Base-by-base conservation (phyloP, 2,888 invertebrate genomes). In the Miltochrista miniata region DNA sequence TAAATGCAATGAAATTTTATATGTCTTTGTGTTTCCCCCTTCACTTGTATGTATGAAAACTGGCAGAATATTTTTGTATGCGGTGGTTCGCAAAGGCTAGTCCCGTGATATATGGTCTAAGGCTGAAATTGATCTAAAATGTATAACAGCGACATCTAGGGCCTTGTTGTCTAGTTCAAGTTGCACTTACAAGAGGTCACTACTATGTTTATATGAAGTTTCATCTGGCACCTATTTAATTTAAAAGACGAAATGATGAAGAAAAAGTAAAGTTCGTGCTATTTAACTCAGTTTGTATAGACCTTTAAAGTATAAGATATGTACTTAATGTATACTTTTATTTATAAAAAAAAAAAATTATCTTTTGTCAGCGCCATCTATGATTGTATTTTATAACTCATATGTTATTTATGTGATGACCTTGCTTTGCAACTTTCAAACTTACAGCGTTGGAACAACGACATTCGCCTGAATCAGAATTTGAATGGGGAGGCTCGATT, bases 361-460 rank as follows among this genome's bases (percentile, higher is more conserved):
- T n/a, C 18, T 24, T 2, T 24, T 2, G 42, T 1, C 15, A 77
- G 62, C 71, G 84, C 68, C 86, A 85, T 77, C 87, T 87, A 58
- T 54, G 14, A 35, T 0, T 12, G 33, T 0, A 5, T 18, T 14
- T 37, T 3, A n/a, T 54, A 67, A 73, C 58, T 68, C 58, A 53
- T 68, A 79, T 77, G 82, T 80, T 76, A 74, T 67, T 61, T 64
- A 71, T 64, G 51, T 71, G 60, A 68, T 74, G 80, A 81, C 81
- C 85, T 84, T 86, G 85, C 84, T 78, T 72, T 70, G 83, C 86
- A 86, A 86, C 82, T 87, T 86, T 87, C 83, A 76, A 86, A 86
- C 86, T 86, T 88, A 86, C 73, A 70, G 70, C 81, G 78, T 83
- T 76, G 77, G 72, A 79, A 83, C 77, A 83, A 78, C 80, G 77